phyloP scores from a whole-genome alignment of 2,113 vertebrate species.

The Tylochromis polylepis region DNA sequence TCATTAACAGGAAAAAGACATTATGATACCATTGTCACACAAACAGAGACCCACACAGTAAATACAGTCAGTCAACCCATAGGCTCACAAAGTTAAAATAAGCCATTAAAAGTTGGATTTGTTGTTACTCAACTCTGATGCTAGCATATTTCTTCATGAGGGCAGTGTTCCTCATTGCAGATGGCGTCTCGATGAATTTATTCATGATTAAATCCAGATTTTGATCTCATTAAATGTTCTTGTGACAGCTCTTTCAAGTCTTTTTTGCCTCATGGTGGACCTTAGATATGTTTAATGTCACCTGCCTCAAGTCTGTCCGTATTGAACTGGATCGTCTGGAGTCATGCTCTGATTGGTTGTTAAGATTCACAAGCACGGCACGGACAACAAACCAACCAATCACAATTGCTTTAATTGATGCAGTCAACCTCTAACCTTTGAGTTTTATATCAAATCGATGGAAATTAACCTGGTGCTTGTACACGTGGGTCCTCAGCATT shows the following conservation, averaged over 20 bases:
- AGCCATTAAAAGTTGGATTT: background rate
- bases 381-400: background rate
- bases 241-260: background rate
- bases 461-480: background rate
- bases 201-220: background rate
- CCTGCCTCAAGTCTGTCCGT: fast-evolving
- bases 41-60: too few relatives aligned
- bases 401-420: background rate
- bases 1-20: too few relatives aligned
- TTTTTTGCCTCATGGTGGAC: background rate
- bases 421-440: background rate
- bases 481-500: background rate
- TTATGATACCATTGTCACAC: too few relatives aligned
- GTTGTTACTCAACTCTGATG: background rate
- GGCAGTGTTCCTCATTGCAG: background rate
- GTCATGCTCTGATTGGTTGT: background rate
- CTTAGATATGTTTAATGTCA: background rate
- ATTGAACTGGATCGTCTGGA: background rate
- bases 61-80: background rate
- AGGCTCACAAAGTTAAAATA: background rate
- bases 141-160: background rate
- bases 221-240: background rate
- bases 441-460: background rate
- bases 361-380: background rate
- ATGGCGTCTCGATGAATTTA: background rate